Base-by-base conservation (phyloP, 2,797 vertebrate genomes). In the Valencia hispanica region DNA sequence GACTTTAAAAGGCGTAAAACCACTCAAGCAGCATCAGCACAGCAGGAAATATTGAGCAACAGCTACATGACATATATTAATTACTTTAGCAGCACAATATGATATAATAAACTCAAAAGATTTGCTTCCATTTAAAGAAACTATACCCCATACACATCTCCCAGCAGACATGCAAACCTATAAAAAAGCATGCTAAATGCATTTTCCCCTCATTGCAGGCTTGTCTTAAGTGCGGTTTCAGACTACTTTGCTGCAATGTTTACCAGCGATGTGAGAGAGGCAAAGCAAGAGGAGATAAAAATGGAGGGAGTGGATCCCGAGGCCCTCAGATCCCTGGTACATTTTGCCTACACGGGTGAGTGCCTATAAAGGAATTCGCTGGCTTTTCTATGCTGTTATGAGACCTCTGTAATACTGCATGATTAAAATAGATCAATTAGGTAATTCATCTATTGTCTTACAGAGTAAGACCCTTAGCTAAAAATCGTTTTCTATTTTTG, bases 211-310 rank as follows among this genome's bases (percentile, higher is more conserved):
- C 73, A 70, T 48, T 77, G 25, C 92, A 99, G 98, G 91, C 86
- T 99, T 89, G 97, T 99, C 79, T 95, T 99, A 75, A 98, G 98
- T 5, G 96, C 98, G 1, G 97, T 96, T 59, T 99, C 98, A 0
- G 97, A 99, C 94, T 99, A 99, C 87, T 99, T 99, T 87, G 97
- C 97, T 74, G 98, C 98, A 3, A 99, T 99, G 97, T 99, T 99
- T 94, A 99, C 97, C 84, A 99, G 95, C 32, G 98, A 99, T 0
- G 97, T 99, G 76, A 94, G 95, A 74, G 98, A 99, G 87, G 97
- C 98, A 0, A 99, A 97, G 90, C 96, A 99, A 90, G 97, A 99
- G 85, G 98, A 99, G 92, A 96, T 99, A 92, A 99, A 96, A 92
- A 99, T 99, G 97, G 98, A 99, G 87, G 98, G 98, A 69, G 95